Evolutionary conservation across 2,888 invertebrate genomes (phyloP), one percentile per base, ranked within the genome.

Genomic region (Netelia melanura): DNA sequence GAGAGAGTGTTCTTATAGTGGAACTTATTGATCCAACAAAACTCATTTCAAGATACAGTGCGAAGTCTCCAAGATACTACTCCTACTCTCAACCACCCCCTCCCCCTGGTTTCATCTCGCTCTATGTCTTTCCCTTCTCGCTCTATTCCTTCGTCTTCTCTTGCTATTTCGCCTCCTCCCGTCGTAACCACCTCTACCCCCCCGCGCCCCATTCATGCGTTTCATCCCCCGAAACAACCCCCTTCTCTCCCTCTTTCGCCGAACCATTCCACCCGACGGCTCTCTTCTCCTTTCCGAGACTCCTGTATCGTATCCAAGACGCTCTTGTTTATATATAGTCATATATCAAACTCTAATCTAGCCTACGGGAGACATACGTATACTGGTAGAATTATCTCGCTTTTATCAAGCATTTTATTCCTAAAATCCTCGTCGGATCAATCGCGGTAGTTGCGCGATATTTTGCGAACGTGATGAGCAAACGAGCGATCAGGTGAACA

Each of bases 21-120:
- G 93, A 94, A 93, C 94, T 94, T 94, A 94, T 94, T 94, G 94
- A 94, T 94, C 94, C 94, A 93, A 93, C 94, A 94, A 94, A 94
- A 93, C 94, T 94, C 93, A 94, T 94, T 94, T 93, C 94, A 93
- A 94, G 94, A 94, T 94, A 94, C 93, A 93, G 93, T 93, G 93
- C 93, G 93, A 94, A 94, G 93, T 93, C 93, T 93, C 93, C 93
- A 93, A 93, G 93, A 93, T 94, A 93, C 93, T 93, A 91, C 92
- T 93, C 89, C 90, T 90, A 89, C 91, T 89, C 38, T 38, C 6
- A 38, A 38, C 30, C 30, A 5, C 38, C 38, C 38, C 87, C 86
- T 89, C 85, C 86, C 89, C 88, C 89, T 88, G 88, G 87, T 89
- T 87, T 88, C 87, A 86, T 88, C 89, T 89, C 89, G 90, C 86